These are phyloP conservation scores for Petrocephalus schoutedeni DNA, from an alignment of 2,797 vertebrate genomes.

Conservation along the genomic window DNA sequence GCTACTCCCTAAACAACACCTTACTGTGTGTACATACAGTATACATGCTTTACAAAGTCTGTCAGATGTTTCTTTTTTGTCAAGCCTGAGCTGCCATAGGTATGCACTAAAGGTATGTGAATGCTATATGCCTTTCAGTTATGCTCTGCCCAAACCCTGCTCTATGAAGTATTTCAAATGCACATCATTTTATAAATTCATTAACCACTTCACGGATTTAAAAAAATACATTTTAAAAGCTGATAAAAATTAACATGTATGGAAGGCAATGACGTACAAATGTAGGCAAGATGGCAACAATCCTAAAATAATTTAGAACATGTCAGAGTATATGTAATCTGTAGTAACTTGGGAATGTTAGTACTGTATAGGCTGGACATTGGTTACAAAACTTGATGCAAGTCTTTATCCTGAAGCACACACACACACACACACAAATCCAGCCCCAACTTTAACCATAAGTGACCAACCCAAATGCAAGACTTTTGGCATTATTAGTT, in stretches of 20 bases:
- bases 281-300: not conserved
- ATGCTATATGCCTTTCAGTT: not conserved
- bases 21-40: not conserved
- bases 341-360: not conserved
- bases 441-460: too few species aligned
- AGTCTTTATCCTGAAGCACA: not conserved
- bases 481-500: too few species aligned
- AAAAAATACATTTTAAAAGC: not conserved
- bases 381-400: not conserved
- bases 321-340: too few species aligned
- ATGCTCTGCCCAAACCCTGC: not conserved
- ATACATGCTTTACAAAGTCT: not conserved
- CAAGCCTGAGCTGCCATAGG: not conserved
- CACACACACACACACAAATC: not conserved
- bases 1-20: not conserved
- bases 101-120: not conserved
- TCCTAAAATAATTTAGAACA: not conserved
- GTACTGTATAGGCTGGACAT: not conserved
- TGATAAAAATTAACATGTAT: not conserved
- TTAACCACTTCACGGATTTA: not conserved
- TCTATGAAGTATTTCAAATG: slow-evolving; percentile 5
- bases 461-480: too few species aligned
- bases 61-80: not conserved
- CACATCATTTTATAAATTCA: not conserved
- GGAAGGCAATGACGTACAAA: not conserved